Conservation (phyloP, 2,797 vertebrate genomes). For the Amblyopsis hoosieri region DNA sequence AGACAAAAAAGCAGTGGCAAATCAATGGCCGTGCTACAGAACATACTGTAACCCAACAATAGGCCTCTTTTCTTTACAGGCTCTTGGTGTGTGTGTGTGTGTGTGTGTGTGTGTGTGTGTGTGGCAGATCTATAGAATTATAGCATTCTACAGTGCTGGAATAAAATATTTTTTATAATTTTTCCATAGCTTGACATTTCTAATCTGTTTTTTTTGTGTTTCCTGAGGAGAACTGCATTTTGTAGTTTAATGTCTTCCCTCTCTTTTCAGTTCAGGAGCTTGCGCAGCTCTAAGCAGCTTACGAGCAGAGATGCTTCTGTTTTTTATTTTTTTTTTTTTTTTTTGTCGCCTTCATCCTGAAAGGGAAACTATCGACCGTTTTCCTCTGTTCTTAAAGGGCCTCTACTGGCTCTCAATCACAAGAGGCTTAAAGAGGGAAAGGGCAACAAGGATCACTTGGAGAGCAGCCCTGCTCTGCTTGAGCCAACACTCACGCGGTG, state of each 20-base stretch:
- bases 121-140: neutral
- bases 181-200: neutral
- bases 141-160: constrained; percentile 10
- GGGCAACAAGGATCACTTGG: constrained; percentile 74
- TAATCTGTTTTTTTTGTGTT: too few relatives aligned
- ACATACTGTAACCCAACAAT: constrained; percentile 66
- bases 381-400: constrained; percentile 62
- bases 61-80: constrained; percentile 64
- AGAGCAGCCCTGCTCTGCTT: constrained; percentile 59
- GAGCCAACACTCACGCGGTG: constrained; percentile 71
- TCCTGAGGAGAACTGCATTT: too few relatives aligned
- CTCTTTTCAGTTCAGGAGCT: too few relatives aligned
- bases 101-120: neutral
- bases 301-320: constrained; percentile 41
- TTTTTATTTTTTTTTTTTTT: too few relatives aligned
- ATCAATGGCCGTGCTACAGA: constrained; percentile 66
- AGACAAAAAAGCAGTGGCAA: constrained; percentile 65
- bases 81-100: constrained; percentile 41
- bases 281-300: neutral
- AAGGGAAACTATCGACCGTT: constrained; percentile 56
- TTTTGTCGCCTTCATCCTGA: constrained; percentile 53
- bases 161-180: neutral
- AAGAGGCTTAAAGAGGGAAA: constrained; percentile 70
- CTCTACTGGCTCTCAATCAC: constrained; percentile 67
- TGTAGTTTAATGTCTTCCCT: too few relatives aligned